phyloP scores from a whole-genome alignment of 37 sponge, comb jelly and placozoan species.

The Tethya wilhelma region DNA sequence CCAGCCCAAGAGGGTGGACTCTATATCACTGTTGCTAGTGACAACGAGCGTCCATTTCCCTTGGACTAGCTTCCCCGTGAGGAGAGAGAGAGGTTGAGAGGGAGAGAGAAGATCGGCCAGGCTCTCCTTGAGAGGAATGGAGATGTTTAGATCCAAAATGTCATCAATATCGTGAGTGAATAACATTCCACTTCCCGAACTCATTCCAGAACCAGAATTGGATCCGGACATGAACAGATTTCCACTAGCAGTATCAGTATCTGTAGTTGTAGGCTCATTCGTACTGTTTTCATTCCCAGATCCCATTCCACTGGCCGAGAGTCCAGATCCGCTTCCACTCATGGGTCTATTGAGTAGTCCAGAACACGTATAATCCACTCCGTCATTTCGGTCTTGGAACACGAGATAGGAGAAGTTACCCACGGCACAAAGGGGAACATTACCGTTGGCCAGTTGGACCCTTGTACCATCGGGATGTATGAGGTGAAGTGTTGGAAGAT shows the following conservation, averaged over 20 bases:
- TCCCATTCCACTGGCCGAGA: slow-evolving; percentile 15
- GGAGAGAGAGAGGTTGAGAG: slow-evolving; percentile 37
- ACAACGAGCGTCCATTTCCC: slow-evolving; percentile 78
- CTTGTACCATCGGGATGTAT: slow-evolving; percentile 86
- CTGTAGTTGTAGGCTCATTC: neutral
- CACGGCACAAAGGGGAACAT: slow-evolving; percentile 58
- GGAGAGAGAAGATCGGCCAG: slow-evolving; percentile 71
- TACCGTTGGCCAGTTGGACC: slow-evolving; percentile 53
- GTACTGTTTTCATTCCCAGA: neutral
- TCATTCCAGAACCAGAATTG: slow-evolving; percentile 9
- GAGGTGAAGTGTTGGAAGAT: slow-evolving; percentile 72
- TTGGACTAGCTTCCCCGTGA: slow-evolving; percentile 57
- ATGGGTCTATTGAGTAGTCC: neutral
- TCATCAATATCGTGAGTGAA: slow-evolving; percentile 10
- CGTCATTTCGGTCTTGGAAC: slow-evolving; percentile 68
- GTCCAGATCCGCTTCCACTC: slow-evolving; percentile 1
- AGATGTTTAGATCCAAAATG: slow-evolving; percentile 37
- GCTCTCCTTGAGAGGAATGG: slow-evolving; percentile 57
- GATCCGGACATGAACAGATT: neutral
- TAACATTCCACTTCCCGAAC: slow-evolving; percentile 11
- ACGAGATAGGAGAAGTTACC: slow-evolving; percentile 87
- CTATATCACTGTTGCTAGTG: neutral
- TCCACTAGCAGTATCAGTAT: neutral
- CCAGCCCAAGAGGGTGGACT: slow-evolving; percentile 76
- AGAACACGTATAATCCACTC: slow-evolving; percentile 34